phyloP scores from a whole-genome alignment of 2,797 vertebrate species.

The Pelodytes ibericus region DNA sequence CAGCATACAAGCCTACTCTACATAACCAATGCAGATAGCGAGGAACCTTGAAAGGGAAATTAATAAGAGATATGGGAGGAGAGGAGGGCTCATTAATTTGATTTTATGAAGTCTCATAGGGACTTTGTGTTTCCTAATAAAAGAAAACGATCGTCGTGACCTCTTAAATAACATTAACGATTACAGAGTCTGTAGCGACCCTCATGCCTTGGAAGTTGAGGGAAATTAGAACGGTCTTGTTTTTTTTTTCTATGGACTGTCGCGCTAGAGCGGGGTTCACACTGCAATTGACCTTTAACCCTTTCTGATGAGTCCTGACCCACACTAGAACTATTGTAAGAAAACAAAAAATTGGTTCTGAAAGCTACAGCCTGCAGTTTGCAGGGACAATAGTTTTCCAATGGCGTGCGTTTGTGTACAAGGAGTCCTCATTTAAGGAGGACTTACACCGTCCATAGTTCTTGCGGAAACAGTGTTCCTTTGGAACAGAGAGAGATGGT shows the following conservation, averaged over 20 bases:
- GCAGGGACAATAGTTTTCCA: too few species aligned
- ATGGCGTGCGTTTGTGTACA: too few species aligned
- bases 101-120: slow-evolving; percentile 30
- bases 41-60: slow-evolving; percentile 29
- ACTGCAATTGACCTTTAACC: too few species aligned
- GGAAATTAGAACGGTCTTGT: slow-evolving; percentile 22
- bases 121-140: slow-evolving; percentile 39
- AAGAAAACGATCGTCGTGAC: slow-evolving; percentile 3
- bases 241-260: slow-evolving; percentile 19
- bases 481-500: too few species aligned
- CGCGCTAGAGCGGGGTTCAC: not conserved
- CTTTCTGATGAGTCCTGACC: too few species aligned
- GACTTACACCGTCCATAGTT: too few species aligned
- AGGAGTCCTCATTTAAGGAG: too few species aligned
- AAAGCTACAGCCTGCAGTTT: too few species aligned
- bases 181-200: slow-evolving; percentile 2
- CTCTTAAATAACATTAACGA: slow-evolving; percentile 36
- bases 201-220: slow-evolving; percentile 11
- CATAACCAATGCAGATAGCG: slow-evolving; percentile 5
- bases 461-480: too few species aligned
- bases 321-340: too few species aligned
- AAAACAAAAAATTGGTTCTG: too few species aligned
- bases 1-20: not conserved
- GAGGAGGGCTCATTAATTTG: slow-evolving; percentile 22
- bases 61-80: not conserved